Evolutionary conservation across 2,113 vertebrate genomes (phyloP).

Genomic region (Oncorhynchus clarkii): DNA sequence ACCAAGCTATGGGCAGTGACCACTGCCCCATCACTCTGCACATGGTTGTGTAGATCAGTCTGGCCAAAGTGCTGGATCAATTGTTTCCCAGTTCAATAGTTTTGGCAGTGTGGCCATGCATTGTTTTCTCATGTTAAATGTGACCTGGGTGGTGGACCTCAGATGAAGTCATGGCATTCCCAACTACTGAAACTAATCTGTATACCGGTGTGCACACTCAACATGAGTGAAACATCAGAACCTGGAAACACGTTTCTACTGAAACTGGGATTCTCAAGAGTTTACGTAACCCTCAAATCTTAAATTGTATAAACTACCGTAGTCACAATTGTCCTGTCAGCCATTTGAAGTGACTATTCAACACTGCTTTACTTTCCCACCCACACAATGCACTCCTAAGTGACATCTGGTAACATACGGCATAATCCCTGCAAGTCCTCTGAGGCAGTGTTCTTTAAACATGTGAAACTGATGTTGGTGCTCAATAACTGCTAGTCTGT

Average conservation of each 20-base stretch:
- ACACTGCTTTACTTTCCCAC: no score
- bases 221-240: neutral
- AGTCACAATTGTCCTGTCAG: no score
- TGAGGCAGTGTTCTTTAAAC: neutral
- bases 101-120: neutral
- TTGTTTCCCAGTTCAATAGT: neutral
- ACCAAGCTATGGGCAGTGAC: conserved; percentile 83
- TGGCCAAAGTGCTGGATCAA: neutral
- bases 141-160: neutral
- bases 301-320: no score
- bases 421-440: neutral
- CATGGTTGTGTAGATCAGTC: conserved; percentile 68
- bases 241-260: neutral
- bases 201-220: neutral
- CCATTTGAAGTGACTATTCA: no score
- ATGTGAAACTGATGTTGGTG: neutral
- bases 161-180: neutral
- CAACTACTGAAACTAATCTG: neutral
- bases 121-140: neutral
- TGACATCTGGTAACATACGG: neutral
- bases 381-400: no score
- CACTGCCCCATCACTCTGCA: conserved; percentile 89
- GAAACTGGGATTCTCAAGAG: neutral
- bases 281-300: neutral
- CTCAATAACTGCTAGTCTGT: neutral